Conservation (phyloP, 2,797 vertebrate genomes). For the Sternarchorhynchus goeldii region DNA sequence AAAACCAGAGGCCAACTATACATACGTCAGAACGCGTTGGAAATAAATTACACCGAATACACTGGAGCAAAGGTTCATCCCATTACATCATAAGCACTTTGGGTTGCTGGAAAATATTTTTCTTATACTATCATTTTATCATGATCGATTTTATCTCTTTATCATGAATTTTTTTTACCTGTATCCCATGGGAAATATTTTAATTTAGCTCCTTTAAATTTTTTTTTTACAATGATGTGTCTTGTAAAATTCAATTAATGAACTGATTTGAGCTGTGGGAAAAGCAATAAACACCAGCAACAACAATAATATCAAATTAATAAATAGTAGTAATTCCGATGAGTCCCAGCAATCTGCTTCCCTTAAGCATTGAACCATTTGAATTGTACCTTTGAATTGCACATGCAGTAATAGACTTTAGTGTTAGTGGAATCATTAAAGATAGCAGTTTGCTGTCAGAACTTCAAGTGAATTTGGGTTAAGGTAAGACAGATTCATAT, state of each 20-base stretch:
- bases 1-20: slow-evolving; percentile 40
- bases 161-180: not conserved
- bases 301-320: not conserved
- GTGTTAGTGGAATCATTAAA: no score
- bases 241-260: not conserved
- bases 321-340: not conserved
- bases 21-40: slow-evolving; percentile 27
- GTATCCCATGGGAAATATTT: not conserved
- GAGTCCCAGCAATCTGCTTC: not conserved
- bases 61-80: slow-evolving; percentile 15
- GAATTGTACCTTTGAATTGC: not conserved
- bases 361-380: no score
- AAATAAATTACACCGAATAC: slow-evolving; percentile 28
- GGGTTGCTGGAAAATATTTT: not conserved
- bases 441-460: no score
- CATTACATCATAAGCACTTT: slow-evolving; percentile 24
- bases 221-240: slow-evolving; percentile 24
- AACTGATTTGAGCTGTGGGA: no score
- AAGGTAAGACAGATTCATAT: no score
- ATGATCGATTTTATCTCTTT: no score
- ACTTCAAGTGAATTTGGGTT: not conserved
- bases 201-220: no score
- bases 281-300: no score
- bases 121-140: slow-evolving; percentile 11
- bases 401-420: no score